phyloP scores from a whole-genome alignment of 2,113 vertebrate species.

The Toxotes chatareus region DNA sequence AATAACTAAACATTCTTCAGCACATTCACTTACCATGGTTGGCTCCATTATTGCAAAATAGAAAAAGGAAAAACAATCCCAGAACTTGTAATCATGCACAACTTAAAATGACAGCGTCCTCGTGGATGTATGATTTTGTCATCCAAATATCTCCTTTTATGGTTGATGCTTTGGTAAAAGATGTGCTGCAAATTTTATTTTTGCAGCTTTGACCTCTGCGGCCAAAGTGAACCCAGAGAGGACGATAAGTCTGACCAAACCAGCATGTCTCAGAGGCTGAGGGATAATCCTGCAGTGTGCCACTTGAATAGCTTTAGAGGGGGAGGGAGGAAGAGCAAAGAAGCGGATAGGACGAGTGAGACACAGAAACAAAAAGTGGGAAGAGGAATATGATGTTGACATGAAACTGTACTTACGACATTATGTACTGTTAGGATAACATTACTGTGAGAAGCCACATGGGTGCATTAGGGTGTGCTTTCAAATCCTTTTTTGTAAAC shows the following conservation, averaged over 20 bases:
- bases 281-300: conserved; percentile 84
- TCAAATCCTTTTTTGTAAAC: background rate
- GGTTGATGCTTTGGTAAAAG: background rate
- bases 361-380: conserved; percentile 25
- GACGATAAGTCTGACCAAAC: conserved; percentile 68
- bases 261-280: conserved; percentile 77
- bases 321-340: conserved; percentile 65
- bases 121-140: background rate
- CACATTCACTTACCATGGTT: conserved; percentile 66
- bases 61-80: conserved; percentile 19
- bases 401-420: conserved; percentile 11
- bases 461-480: background rate
- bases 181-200: conserved; percentile 39
- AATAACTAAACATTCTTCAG: background rate
- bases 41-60: conserved; percentile 65
- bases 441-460: background rate
- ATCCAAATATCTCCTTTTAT: conserved; percentile 33
- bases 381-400: conserved; percentile 10
- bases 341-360: conserved; percentile 58
- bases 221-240: conserved; percentile 56
- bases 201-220: conserved; percentile 55
- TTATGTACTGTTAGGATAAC: background rate
- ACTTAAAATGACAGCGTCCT: conserved; percentile 18
- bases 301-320: conserved; percentile 82
- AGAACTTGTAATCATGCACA: conserved; percentile 27